Percentiles rank a stretch among this genome's conserved stretches.
Evolutionary conservation across 2,113 vertebrate genomes (phyloP).

Genomic region (Leucosticte australis): DNA sequence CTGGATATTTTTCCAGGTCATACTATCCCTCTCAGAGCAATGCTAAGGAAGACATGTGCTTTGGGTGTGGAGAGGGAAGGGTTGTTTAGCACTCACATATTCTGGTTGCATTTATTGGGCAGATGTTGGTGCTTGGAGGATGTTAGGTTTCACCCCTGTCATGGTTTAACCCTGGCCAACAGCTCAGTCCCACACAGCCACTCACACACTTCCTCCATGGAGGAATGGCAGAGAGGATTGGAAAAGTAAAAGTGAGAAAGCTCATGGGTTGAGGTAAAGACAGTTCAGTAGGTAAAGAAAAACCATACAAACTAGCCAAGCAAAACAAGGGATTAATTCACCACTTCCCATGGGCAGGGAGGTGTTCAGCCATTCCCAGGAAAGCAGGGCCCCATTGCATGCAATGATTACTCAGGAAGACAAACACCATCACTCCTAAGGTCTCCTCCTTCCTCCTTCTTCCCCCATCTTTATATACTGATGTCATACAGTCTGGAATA

Average conservation of each 20-base stretch:
- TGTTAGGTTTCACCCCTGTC: not conserved
- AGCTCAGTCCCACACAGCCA: not conserved
- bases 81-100: not conserved
- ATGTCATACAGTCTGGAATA: not conserved
- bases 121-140: not conserved
- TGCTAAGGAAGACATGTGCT: not conserved
- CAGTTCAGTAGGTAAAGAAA: not conserved
- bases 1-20: not conserved
- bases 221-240: not conserved
- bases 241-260: not conserved
- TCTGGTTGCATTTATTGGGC: not conserved
- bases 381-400: not conserved
- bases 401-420: not conserved
- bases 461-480: not conserved
- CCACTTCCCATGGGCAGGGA: not conserved
- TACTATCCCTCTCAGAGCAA: not conserved
- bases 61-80: not conserved
- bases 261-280: not conserved
- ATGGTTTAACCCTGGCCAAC: not conserved
- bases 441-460: not conserved
- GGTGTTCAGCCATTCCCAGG: not conserved
- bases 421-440: not conserved
- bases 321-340: not conserved
- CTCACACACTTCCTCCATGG: accelerated
- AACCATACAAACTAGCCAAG: not conserved